A percentile compares a stretch with the other conserved stretches of the same genome.
Evolutionary conservation across 2,888 invertebrate species (phyloP).

Genomic region (Dorcus parallelipipedus): DNA sequence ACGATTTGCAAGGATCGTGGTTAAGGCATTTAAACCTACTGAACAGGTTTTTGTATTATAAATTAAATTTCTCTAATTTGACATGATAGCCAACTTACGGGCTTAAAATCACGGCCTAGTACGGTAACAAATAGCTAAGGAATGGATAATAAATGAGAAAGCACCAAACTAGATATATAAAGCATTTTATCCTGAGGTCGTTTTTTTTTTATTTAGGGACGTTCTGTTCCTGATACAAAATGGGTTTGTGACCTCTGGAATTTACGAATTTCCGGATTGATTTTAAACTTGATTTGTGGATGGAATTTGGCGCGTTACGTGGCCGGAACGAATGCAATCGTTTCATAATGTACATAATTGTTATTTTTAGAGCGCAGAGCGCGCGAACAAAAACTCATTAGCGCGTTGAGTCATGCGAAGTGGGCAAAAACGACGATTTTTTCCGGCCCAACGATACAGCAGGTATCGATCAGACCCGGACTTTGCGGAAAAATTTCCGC

Average conservation of each 20-base stretch:
- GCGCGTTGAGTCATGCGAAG: background rate
- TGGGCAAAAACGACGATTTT: background rate
- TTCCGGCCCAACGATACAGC: constrained; percentile 16
- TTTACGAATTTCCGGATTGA: background rate
- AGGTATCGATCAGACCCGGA: constrained; percentile 34
- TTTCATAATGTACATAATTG: background rate
- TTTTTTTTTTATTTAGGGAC: background rate
- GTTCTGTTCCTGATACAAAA: background rate
- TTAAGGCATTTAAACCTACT: no score
- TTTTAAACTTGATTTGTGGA: background rate
- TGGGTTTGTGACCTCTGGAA: background rate
- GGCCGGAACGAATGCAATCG: background rate
- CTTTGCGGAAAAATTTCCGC: constrained; percentile 46
- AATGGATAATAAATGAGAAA: no score
- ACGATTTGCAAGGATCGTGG: no score
- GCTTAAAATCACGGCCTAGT: no score
- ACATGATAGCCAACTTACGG: no score
- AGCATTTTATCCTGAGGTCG: no score
- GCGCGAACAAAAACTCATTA: background rate
- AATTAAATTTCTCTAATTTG: no score
- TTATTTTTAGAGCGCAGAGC: background rate
- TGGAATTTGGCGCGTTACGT: background rate
- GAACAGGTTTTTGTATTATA: no score
- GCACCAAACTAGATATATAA: no score
- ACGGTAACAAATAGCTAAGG: no score